Evolutionary conservation across 2,797 vertebrate genomes (phyloP).

Genomic region (Myotis vivesi): DNA sequence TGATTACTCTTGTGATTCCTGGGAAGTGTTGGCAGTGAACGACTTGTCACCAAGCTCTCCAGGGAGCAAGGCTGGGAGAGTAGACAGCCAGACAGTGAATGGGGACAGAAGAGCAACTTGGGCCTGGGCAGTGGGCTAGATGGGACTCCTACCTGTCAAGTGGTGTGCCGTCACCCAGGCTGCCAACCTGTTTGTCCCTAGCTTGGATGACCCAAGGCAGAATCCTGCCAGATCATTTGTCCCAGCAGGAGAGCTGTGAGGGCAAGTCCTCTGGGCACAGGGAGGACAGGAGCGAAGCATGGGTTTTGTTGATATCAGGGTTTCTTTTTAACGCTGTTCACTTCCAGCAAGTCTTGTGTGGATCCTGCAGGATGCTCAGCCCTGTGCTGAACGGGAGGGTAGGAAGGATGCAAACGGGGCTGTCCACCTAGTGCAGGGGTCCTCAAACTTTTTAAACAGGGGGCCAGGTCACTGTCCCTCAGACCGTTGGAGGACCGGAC

Average conservation of each 20-base stretch:
- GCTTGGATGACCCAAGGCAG: not conserved
- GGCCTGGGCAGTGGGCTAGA: not conserved
- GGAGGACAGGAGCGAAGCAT: not conserved
- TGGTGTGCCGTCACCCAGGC: not conserved
- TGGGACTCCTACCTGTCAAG: not conserved
- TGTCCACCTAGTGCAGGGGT: fast-evolving
- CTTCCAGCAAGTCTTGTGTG: fast-evolving
- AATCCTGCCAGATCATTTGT: not conserved
- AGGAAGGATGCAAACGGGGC: not conserved
- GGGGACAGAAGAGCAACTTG: not conserved
- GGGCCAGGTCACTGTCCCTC: no score
- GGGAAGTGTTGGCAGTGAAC: not conserved
- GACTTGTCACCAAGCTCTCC: not conserved
- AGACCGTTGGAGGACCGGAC: no score
- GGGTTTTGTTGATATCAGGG: not conserved
- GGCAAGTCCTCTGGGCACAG: not conserved
- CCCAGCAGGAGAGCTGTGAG: slow-evolving; percentile 8
- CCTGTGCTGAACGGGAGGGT: fast-evolving
- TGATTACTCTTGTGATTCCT: not conserved
- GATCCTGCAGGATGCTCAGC: not conserved
- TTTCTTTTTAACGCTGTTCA: not conserved
- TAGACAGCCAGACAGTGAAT: not conserved
- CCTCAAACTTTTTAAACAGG: no score
- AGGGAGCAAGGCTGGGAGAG: not conserved
- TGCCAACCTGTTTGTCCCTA: not conserved